Conservation (phyloP, 2,888 invertebrate genomes). For the Acanthosoma haemorrhoidale region DNA sequence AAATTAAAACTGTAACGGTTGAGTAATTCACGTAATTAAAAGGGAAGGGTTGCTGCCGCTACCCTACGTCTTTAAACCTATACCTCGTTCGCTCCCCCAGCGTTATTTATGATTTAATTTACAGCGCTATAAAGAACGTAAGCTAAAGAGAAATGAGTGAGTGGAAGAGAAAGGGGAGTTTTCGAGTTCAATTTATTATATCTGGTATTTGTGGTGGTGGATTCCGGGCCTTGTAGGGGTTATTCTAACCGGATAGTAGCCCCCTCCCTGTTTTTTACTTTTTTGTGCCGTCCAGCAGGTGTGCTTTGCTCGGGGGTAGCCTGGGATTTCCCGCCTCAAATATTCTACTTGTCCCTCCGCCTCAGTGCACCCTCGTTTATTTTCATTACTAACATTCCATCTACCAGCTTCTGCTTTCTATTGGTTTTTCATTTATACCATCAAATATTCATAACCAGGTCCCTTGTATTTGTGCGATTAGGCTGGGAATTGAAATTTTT, state of each 20-base stretch:
- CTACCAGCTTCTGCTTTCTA: background rate
- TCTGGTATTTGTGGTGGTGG: background rate
- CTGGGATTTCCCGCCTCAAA: background rate
- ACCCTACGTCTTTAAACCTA: background rate
- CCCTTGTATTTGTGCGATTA: too few relatives aligned
- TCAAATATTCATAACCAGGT: conserved; percentile 3
- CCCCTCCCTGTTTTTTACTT: background rate
- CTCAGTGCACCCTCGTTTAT: too few relatives aligned
- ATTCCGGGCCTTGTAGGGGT: background rate
- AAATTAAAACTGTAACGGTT: conserved; percentile 6
- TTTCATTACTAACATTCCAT: background rate
- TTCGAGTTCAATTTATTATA: background rate
- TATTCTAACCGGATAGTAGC: background rate
- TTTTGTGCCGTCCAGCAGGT: background rate
- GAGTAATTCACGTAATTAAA: conserved; percentile 8
- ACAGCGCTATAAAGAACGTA: background rate
- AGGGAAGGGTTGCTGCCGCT: background rate
- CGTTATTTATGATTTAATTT: conserved; percentile 6
- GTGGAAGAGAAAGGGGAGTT: background rate
- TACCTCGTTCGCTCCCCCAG: background rate
- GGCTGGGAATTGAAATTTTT: too few relatives aligned
- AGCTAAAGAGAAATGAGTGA: too few relatives aligned
- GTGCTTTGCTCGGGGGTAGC: background rate
- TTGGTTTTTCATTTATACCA: background rate
- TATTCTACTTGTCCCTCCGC: background rate